Base-by-base conservation (phyloP, 2,888 invertebrate genomes). In the Ormyrus thymus region DNA sequence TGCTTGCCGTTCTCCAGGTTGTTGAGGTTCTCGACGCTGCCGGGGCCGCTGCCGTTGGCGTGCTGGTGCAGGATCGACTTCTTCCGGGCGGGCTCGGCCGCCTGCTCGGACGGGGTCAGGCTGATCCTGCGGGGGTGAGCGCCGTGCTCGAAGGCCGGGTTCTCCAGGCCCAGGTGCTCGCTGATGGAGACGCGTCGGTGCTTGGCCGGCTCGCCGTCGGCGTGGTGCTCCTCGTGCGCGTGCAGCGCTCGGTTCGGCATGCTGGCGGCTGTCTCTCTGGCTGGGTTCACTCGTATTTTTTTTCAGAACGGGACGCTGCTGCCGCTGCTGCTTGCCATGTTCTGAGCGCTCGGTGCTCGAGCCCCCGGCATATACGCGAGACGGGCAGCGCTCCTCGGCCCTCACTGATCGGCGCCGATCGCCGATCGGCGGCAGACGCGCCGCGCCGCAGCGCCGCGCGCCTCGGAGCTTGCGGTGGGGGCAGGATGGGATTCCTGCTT, bases 171-270 rank as follows among this genome's bases (percentile, higher is more conserved):
- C 45, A 2, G 4, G 50, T 88, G 89, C 65, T 90, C 90, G 82
- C 89, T 90, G 72, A 90, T 90, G 43, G 89, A 90, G 29, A 90
- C 89, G 0, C 89, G 84, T 58, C 89, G 61, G 48, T 81, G 81
- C 50, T 70, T 77, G 13, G 29, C 61, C 70, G 43, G 85, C 85
- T 78, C 29, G 13, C 48, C 43, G 58, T 56, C 7, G 50, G 43
- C 11, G n/a, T 7, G 70, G 70, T 58, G 74, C 11, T 15, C 7
- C 64, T 29, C 56, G 64, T 59, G 51, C 71, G 71, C 48, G 64
- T 29, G 56, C 56, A 65, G 73, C 50, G 56, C 64, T 74, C 50
- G 29, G 29, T 29, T 29, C 29, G 29, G 29, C 29, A 29, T 29
- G 3, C 0, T 29, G 29, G 29, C 29, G 29, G 4, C 3, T 29